These are phyloP conservation scores for Eremobia ochroleuca DNA, from an alignment of 2,888 invertebrate genomes.

Conservation along the genomic window DNA sequence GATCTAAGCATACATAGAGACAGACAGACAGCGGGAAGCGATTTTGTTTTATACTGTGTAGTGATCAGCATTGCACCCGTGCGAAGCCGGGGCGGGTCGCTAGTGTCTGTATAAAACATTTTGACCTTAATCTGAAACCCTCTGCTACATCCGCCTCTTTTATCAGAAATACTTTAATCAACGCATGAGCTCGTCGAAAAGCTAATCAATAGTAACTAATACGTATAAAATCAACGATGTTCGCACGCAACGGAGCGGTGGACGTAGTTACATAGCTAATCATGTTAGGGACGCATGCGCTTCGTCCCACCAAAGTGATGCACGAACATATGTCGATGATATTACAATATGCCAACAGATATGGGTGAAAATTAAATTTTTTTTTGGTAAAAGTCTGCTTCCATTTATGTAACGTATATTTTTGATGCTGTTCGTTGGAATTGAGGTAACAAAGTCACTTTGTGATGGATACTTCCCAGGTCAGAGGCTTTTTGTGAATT, in stretches of 20 bases:
- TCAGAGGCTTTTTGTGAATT: slow-evolving; percentile 25
- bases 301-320: slow-evolving; percentile 60
- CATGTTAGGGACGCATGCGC: slow-evolving; percentile 73
- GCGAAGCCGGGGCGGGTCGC: too few relatives aligned
- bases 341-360: not conserved
- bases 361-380: slow-evolving; percentile 4
- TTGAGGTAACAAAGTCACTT: slow-evolving; percentile 48
- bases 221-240: slow-evolving; percentile 74
- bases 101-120: not conserved
- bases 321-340: slow-evolving; percentile 46
- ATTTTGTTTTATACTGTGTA: too few relatives aligned
- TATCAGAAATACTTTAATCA: slow-evolving; percentile 32
- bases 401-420: slow-evolving; percentile 30
- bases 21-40: too few relatives aligned
- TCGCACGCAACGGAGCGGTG: slow-evolving; percentile 64
- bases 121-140: not conserved
- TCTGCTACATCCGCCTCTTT: not conserved
- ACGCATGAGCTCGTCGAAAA: slow-evolving; percentile 33
- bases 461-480: slow-evolving; percentile 34
- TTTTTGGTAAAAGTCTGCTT: slow-evolving; percentile 14
- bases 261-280: slow-evolving; percentile 76
- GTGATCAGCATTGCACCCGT: too few relatives aligned
- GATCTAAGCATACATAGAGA: too few relatives aligned
- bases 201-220: slow-evolving; percentile 76
- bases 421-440: slow-evolving; percentile 29